phyloP scores from a whole-genome alignment of 30 jellyfish, hydroid and myxozoan genomes.

The Pseudorhiza aurosa region DNA sequence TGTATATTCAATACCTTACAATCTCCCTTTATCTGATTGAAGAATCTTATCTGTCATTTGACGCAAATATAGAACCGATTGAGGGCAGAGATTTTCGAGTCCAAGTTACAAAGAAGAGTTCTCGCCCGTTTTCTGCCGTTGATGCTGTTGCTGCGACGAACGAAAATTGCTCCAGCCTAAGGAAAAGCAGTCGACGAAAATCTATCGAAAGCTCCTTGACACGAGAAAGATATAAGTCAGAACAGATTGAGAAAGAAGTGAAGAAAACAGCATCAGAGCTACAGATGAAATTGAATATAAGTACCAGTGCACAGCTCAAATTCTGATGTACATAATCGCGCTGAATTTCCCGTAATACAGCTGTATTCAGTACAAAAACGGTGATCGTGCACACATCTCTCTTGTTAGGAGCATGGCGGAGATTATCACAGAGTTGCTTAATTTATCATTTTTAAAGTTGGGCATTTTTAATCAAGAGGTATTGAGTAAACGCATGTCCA shows the following conservation, averaged over 20 bases:
- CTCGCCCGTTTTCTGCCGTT: constrained; percentile 51
- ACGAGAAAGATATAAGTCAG: constrained; percentile 56
- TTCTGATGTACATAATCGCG: too few relatives aligned
- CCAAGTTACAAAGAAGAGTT: constrained; percentile 11
- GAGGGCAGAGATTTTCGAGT: constrained; percentile 27
- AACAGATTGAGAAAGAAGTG: constrained; percentile 54
- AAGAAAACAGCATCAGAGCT: constrained; percentile 53
- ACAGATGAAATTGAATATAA: constrained; percentile 67
- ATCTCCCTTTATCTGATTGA: too few relatives aligned
- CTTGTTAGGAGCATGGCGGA: too few relatives aligned
- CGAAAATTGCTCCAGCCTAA: neutral
- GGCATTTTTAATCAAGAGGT: too few relatives aligned
- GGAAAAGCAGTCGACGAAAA: neutral
- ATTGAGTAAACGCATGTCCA: too few relatives aligned
- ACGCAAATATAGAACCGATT: constrained; percentile 34
- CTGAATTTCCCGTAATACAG: too few relatives aligned
- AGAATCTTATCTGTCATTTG: too few relatives aligned
- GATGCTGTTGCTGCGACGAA: neutral
- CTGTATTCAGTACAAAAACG: too few relatives aligned
- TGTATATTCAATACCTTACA: too few relatives aligned
- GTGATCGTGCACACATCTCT: too few relatives aligned
- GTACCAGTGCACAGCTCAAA: constrained; percentile 44
- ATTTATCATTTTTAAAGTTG: too few relatives aligned
- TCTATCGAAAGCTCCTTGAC: constrained; percentile 28
- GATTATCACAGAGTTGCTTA: too few relatives aligned